Conservation (phyloP, 1,140 invertebrate genomes). For the Nasonia giraulti region DNA sequence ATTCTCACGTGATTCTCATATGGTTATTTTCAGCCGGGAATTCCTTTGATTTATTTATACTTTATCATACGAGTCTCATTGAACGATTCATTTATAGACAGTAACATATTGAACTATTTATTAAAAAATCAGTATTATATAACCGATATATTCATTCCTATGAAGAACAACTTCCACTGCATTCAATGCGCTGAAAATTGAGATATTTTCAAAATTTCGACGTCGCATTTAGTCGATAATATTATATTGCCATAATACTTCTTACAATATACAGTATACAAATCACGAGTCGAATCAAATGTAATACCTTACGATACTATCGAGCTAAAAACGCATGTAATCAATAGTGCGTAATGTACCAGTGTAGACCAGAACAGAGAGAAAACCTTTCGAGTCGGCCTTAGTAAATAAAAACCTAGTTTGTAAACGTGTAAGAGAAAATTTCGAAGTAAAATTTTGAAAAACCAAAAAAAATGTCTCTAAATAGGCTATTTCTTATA, state of each 20-base stretch:
- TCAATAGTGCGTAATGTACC: too few relatives aligned
- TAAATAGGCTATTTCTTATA: not conserved
- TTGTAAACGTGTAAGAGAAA: not conserved
- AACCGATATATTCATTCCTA: not conserved
- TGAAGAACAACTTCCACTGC: not conserved
- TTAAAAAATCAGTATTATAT: conserved; percentile 33
- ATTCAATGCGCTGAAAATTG: not conserved
- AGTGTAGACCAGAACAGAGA: not conserved
- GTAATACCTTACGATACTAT: not conserved
- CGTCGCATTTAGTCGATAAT: too few relatives aligned
- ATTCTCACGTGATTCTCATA: too few relatives aligned
- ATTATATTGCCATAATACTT: not conserved
- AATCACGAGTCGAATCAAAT: conserved; percentile 23
- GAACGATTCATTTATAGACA: not conserved
- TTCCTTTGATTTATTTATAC: not conserved
- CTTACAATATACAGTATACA: not conserved
- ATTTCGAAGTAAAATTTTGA: not conserved
- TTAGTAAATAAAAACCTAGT: not conserved
- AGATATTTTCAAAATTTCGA: too few relatives aligned
- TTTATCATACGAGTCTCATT: not conserved
- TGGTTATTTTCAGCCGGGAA: too few relatives aligned
- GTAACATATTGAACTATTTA: not conserved
- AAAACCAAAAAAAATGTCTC: not conserved
- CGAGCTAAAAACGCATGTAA: not conserved
- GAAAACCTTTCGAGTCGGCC: not conserved